These are phyloP conservation scores for Celastrina argiolus DNA, from an alignment of 2,888 invertebrate species.

Conservation along the genomic window DNA sequence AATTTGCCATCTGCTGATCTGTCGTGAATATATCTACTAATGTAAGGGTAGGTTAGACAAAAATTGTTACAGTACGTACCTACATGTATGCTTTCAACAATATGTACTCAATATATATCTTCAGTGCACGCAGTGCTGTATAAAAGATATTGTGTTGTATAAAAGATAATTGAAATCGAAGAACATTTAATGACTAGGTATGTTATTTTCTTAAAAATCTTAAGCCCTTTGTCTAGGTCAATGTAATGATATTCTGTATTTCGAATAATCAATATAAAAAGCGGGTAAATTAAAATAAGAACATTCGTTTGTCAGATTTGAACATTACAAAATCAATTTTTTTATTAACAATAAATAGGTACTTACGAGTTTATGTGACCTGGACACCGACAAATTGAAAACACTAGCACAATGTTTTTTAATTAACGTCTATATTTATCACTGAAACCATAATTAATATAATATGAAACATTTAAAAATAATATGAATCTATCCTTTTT, in stretches of 20 bases:
- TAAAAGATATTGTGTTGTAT: too few species aligned
- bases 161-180: too few species aligned
- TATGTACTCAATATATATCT: too few species aligned
- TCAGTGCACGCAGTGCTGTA: too few species aligned
- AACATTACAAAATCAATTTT: not conserved
- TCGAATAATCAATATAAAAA: constrained; percentile 20
- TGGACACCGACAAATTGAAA: constrained; percentile 8
- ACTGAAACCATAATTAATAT: constrained; percentile 1
- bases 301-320: not conserved
- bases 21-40: too few species aligned
- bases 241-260: not conserved
- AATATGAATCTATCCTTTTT: constrained; percentile 19
- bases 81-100: too few species aligned
- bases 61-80: too few species aligned
- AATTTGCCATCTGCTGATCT: too few species aligned
- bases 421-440: not conserved
- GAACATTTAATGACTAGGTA: too few species aligned
- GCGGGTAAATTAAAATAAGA: constrained; percentile 5
- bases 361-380: not conserved
- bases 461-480: constrained; percentile 9
- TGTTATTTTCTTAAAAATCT: not conserved
- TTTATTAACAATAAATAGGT: not conserved
- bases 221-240: not conserved
- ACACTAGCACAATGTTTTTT: not conserved
- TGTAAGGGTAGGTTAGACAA: too few species aligned